Base-by-base conservation (phyloP, 2,797 vertebrate genomes). In the Megaceryle alcyon region DNA sequence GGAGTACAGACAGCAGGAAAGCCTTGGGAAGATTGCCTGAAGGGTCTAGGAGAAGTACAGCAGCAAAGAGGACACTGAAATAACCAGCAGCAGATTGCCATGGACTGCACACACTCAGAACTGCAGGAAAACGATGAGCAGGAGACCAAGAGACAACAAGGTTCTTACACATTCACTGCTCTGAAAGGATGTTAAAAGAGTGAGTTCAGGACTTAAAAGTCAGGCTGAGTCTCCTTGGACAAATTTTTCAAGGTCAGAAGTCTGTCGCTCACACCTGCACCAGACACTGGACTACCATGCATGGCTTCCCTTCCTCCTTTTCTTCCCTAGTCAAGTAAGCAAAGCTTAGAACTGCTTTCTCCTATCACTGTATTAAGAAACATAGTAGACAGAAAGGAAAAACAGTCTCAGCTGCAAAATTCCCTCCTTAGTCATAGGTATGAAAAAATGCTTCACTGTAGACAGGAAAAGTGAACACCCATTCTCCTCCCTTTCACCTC, bases 381-480 rank as follows among this genome's bases (percentile, higher is more conserved):
- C 10, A 22, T 12, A 78, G 28, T 3, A 46, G 72, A 69, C 43
- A 83, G 79, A 85, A 68, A 82, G 54, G 48, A 94, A 95, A 91
- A 94, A 37, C 56, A 88, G 26, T 10, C 54, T 86, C 69, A 51
- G 72, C 48, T 81, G 46, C 14, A 90, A 90, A 92, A 92, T 78
- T 49, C 57, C 21, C 69, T 94, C 77, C 85, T 97, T 95, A 96
- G 96, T 97, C 94, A 95, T 86, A 92, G 69, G 82, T 95, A 92
- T 95, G 93, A 97, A 90, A 95, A 94, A 92, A 91, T 69, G 61
- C 16, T 88, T 83, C 49, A 12, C 65, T 83, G 33, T 10, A 81
- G 85, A 96, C 90, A 81, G 88, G 90, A 96, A 95, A 86, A 91
- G 88, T 81, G 49, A 97, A 95, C 95, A 94, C 95, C 85, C 93